Conservation (phyloP, 2,113 vertebrate genomes). For the Eudyptes chrysolophus region DNA sequence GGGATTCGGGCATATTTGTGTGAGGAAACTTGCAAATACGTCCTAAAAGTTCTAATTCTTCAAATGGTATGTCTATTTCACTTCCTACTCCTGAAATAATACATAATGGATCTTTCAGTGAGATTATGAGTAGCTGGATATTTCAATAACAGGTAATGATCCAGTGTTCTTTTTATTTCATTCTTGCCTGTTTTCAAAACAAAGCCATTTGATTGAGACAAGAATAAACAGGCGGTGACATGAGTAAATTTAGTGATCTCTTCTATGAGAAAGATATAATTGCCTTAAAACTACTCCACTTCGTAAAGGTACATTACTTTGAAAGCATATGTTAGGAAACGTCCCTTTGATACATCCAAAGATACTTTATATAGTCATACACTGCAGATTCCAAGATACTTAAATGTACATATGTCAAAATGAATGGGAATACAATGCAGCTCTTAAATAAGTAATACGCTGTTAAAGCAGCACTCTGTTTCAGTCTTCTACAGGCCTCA, state of each 20-base stretch:
- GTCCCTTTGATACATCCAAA: not conserved
- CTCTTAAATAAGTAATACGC: not conserved
- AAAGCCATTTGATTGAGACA: not conserved
- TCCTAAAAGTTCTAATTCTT: not conserved
- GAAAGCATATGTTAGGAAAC: not conserved
- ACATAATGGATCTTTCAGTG: not conserved
- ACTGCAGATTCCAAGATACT: not conserved
- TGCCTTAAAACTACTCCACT: not conserved
- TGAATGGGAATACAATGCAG: not conserved
- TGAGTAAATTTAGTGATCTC: not conserved
- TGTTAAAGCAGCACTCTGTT: not conserved
- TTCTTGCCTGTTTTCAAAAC: not conserved
- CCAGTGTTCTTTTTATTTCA: not conserved
- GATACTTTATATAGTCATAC: not conserved
- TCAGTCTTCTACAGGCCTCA: not conserved
- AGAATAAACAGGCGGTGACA: not conserved
- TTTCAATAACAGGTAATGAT: not conserved
- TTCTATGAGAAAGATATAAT: not conserved
- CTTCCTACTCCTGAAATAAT: not conserved
- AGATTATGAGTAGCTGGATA: not conserved
- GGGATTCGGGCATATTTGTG: not conserved
- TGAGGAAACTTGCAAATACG: not conserved
- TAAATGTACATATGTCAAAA: not conserved
- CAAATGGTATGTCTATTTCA: not conserved
- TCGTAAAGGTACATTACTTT: not conserved